Base-by-base conservation (phyloP, 2,113 vertebrate species). In the Cryptomyrus ogoouensis region DNA sequence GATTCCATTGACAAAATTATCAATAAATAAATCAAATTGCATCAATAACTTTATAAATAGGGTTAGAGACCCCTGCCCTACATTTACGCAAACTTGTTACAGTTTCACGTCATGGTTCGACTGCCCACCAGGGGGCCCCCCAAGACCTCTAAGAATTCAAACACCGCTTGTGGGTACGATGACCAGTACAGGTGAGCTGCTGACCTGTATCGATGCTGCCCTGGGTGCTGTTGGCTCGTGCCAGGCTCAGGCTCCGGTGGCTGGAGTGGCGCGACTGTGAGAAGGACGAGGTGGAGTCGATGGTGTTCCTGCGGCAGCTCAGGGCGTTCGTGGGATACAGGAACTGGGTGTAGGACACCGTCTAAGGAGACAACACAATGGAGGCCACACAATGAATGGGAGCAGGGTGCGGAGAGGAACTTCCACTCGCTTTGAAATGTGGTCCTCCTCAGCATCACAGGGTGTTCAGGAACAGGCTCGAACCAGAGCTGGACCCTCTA, bases 301-400 rank as follows among this genome's bases (percentile, higher is more conserved):
- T 97, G 0, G 98, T 99, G 94, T 98, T 99, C 89, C 98, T 97
- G 53, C 98, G 96, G 24, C 95, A 94, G 58, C 96, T 97, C 49
- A 99, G 96, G 91, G 97, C 98, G 53, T 99, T 98, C 47, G 98
- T 99, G 90, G 98, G 97, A 92, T 98, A 97, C 2, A 99, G 95
- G 95, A 99, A 98, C 94, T 99, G 98, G 19, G 98, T 99, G 83
- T 99, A 99, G 46, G 98, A 99, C 90, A 99, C 98, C 0, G 98
- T 98, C 98, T 99, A 93, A 13, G 89, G 93, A 91, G 90, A 91
- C 80, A 44, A 91, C 66, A 88, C 83, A 89, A 74, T 39, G 19
- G 46, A 52, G 53, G 27, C 31, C 35, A 31, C 70, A 15, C 62
- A 31, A 70, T 70, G 86, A 27, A n/a, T 5, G 31, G 31, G 42